These are phyloP conservation scores for Ibidorhyncha struthersii DNA, from an alignment of 2,113 vertebrate species.

Conservation along the genomic window DNA sequence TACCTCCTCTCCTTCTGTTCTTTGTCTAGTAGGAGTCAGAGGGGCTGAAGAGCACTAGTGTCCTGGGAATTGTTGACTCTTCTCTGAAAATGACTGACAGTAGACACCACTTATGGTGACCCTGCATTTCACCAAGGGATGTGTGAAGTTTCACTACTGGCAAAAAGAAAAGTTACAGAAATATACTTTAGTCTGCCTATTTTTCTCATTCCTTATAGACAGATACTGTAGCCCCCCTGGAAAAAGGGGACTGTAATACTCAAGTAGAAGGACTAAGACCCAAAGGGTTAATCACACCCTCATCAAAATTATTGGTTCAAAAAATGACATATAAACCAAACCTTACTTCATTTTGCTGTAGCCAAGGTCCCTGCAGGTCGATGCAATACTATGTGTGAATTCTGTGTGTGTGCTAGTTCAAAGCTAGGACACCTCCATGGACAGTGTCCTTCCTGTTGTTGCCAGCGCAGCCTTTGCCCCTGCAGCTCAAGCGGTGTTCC, in stretches of 20 bases:
- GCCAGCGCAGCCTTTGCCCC: not conserved
- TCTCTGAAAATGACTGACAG: not conserved
- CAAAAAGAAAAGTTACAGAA: not conserved
- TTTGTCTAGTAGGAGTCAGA: not conserved
- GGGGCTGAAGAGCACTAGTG: not conserved
- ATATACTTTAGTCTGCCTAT: not conserved
- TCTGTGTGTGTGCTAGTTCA: not conserved
- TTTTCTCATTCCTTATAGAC: not conserved
- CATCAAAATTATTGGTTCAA: not conserved
- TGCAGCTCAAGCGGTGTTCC: not conserved
- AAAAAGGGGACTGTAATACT: not conserved
- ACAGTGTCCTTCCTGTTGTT: not conserved
- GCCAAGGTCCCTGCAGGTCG: not conserved
- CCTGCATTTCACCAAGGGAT: not conserved
- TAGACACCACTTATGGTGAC: not conserved
- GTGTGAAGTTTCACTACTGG: not conserved
- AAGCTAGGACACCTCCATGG: not conserved
- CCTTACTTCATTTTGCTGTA: not conserved
- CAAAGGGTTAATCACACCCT: not conserved
- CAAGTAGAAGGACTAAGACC: not conserved
- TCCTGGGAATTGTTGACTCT: not conserved
- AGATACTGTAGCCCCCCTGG: not conserved
- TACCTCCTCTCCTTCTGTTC: not conserved
- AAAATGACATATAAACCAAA: not conserved
- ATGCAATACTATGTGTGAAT: not conserved